Evolutionary conservation across 2,113 vertebrate genomes (phyloP).

Genomic region (Astatotilapia flaviijosephi): DNA sequence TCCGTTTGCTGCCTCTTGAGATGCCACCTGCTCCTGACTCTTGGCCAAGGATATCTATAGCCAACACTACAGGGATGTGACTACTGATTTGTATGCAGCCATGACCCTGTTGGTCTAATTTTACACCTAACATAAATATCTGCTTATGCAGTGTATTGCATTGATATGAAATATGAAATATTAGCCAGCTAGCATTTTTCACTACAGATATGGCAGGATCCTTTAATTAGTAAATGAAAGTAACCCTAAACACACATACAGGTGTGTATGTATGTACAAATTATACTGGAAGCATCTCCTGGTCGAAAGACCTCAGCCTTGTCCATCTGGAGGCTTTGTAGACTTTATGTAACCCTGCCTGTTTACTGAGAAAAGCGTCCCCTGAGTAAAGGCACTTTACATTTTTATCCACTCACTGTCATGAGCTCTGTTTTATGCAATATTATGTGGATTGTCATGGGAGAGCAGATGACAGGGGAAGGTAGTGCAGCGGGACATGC

Average conservation of each 20-base stretch:
- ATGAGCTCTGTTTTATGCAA: neutral
- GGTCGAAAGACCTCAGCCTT: neutral
- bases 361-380: constrained; percentile 26
- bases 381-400: constrained; percentile 5
- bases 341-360: constrained; percentile 17
- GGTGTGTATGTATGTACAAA: neutral
- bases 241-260: neutral
- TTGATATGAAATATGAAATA: neutral
- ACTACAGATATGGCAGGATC: neutral
- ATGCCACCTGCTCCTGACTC: constrained; percentile 38
- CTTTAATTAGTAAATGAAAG: neutral
- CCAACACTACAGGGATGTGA: neutral
- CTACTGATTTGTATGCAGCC: neutral
- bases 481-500: neutral
- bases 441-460: neutral
- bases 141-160: neutral
- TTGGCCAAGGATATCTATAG: constrained; percentile 43
- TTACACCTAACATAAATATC: neutral
- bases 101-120: neutral
- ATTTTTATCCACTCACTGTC: neutral
- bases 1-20: constrained; percentile 8
- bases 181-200: neutral
- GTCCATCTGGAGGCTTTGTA: constrained; percentile 39
- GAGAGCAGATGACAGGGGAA: neutral
- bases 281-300: neutral